Conservation (phyloP, 2,888 invertebrate genomes). For the Cordilura impudica region DNA sequence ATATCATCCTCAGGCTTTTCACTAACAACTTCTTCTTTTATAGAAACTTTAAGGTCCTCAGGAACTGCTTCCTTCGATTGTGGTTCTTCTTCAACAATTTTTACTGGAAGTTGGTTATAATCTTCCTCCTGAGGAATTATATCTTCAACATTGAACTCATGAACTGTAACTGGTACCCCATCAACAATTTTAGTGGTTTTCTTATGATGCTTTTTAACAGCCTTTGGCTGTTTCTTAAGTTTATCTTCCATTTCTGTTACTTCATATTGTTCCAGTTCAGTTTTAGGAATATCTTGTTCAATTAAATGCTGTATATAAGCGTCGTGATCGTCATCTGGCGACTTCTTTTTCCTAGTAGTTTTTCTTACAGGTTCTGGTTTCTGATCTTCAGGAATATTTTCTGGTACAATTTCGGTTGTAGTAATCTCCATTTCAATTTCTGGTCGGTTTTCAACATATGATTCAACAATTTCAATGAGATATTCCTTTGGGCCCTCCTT, state of each 20-base stretch:
- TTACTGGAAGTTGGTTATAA: conserved; percentile 67
- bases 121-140: conserved; percentile 66
- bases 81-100: conserved; percentile 63
- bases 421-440: conserved; percentile 78
- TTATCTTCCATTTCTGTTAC: conserved; percentile 71
- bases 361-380: conserved; percentile 61
- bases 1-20: too few relatives aligned
- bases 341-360: conserved; percentile 70
- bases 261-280: conserved; percentile 76
- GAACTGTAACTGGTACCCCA: conserved; percentile 69
- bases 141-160: conserved; percentile 70
- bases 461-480: conserved; percentile 76
- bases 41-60: conserved; percentile 16
- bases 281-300: conserved; percentile 74
- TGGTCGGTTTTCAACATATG: conserved; percentile 76
- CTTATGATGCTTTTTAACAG: conserved; percentile 75
- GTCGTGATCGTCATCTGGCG: conserved; percentile 70
- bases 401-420: conserved; percentile 74
- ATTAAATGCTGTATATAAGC: conserved; percentile 72
- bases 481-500: conserved; percentile 77
- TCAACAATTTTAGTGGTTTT: conserved; percentile 70
- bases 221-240: conserved; percentile 73
- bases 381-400: conserved; percentile 23
- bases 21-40: conserved; percentile 65
- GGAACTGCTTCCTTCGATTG: conserved; percentile 74